These are phyloP conservation scores for Auanema freiburgensis DNA, from an alignment of 2,888 invertebrate genomes.

Conservation along the genomic window DNA sequence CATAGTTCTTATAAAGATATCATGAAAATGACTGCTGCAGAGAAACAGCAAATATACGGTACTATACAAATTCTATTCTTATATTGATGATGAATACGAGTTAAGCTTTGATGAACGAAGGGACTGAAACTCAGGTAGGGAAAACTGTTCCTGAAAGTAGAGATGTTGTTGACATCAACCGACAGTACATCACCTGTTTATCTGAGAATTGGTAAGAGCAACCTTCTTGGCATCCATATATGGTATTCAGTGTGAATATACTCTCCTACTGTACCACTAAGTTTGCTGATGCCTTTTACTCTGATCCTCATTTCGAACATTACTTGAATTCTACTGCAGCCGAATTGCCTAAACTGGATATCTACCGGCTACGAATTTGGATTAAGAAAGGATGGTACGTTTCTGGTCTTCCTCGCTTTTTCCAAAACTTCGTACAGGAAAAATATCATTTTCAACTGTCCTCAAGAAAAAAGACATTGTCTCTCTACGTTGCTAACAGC, in stretches of 20 bases:
- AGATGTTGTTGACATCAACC: slow-evolving; percentile 1
- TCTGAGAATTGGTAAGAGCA: neutral
- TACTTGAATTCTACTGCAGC: slow-evolving; percentile 25
- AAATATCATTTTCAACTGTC: slow-evolving; percentile 35
- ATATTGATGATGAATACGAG: neutral
- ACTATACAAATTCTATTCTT: slow-evolving; percentile 9
- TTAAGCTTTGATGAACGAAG: neutral
- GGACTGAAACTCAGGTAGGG: neutral
- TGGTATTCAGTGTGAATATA: slow-evolving; percentile 12
- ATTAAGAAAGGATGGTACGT: slow-evolving; percentile 38
- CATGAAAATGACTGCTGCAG: slow-evolving; percentile 39
- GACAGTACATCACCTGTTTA: neutral
- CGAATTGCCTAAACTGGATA: slow-evolving; percentile 28
- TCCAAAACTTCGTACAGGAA: slow-evolving; percentile 17
- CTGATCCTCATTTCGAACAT: slow-evolving; percentile 15
- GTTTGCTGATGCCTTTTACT: slow-evolving; percentile 10
- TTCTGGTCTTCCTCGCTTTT: neutral
- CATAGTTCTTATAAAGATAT: slow-evolving; percentile 36
- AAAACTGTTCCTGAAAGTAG: neutral
- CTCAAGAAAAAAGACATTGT: slow-evolving; percentile 17
- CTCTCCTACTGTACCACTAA: slow-evolving; percentile 10
- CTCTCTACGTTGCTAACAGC: slow-evolving; percentile 24
- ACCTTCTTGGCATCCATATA: neutral
- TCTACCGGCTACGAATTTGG: slow-evolving; percentile 43
- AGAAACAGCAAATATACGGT: slow-evolving; percentile 47